Evolutionary conservation across 2,888 invertebrate genomes (phyloP).

Genomic region (Eulithis prunata): DNA sequence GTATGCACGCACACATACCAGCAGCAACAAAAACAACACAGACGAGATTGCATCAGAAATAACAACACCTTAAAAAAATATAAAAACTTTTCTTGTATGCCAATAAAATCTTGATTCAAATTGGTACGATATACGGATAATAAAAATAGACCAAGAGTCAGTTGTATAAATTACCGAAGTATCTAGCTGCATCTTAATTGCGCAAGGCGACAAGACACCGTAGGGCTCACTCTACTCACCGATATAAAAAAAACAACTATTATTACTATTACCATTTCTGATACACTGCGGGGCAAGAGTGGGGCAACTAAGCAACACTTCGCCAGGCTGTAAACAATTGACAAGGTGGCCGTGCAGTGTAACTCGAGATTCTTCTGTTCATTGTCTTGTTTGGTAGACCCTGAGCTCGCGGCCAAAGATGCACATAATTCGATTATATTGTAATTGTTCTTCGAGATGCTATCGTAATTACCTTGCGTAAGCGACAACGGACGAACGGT

Average conservation of each 20-base stretch:
- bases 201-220: conserved; percentile 62
- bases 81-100: conserved; percentile 2
- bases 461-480: conserved; percentile 45
- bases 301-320: too few relatives aligned
- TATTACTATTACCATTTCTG: too few relatives aligned
- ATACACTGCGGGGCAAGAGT: too few relatives aligned
- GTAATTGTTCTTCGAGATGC: conserved; percentile 44
- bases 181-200: conserved; percentile 67
- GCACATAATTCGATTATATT: conserved; percentile 48
- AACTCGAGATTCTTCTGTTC: too few relatives aligned
- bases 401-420: conserved; percentile 47
- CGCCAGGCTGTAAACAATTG: too few relatives aligned
- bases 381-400: too few relatives aligned
- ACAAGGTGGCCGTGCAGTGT: too few relatives aligned
- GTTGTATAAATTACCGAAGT: conserved; percentile 44
- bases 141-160: conserved; percentile 24
- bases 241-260: too few relatives aligned
- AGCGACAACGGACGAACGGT: conserved; percentile 33
- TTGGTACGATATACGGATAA: conserved; percentile 14
- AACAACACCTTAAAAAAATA: neutral
- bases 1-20: too few relatives aligned
- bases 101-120: conserved; percentile 25
- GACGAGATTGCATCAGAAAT: too few relatives aligned
- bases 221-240: conserved; percentile 31
- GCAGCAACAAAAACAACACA: too few relatives aligned